These are phyloP conservation scores for Amphiprion percula DNA, from an alignment of 2,113 vertebrate genomes.

Conservation along the genomic window DNA sequence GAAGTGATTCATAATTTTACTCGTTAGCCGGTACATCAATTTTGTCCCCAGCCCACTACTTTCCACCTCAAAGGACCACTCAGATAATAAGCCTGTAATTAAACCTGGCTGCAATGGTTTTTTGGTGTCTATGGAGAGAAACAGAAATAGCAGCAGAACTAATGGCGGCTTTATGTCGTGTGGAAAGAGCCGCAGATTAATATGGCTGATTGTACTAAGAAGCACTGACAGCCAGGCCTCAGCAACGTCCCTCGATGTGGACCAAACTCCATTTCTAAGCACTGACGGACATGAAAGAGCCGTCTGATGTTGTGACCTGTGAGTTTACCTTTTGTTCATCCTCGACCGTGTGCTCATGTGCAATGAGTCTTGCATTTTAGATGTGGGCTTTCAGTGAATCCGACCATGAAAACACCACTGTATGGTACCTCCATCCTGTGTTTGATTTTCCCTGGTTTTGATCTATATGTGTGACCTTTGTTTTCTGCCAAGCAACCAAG, in stretches of 20 bases:
- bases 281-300: constrained; percentile 54
- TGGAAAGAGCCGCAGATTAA: constrained; percentile 47
- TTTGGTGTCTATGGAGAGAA: constrained; percentile 49
- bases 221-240: constrained; percentile 41
- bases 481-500: neutral
- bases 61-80: constrained; percentile 55
- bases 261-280: constrained; percentile 23
- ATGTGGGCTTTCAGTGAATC: constrained; percentile 30
- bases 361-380: constrained; percentile 4
- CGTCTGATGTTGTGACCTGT: constrained; percentile 57
- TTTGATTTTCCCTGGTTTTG: constrained; percentile 52
- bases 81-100: constrained; percentile 69
- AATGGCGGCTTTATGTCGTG: constrained; percentile 47
- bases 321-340: constrained; percentile 52
- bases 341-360: neutral
- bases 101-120: constrained; percentile 61
- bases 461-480: constrained; percentile 46
- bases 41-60: constrained; percentile 51
- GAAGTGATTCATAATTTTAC: constrained; percentile 42
- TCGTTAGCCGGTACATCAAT: constrained; percentile 57
- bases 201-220: neutral
- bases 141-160: constrained; percentile 66
- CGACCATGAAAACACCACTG: constrained; percentile 16
- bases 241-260: constrained; percentile 15
- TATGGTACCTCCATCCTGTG: constrained; percentile 1